phyloP scores from a whole-genome alignment of 2,797 vertebrate species.

The Tragelaphus oryx region DNA sequence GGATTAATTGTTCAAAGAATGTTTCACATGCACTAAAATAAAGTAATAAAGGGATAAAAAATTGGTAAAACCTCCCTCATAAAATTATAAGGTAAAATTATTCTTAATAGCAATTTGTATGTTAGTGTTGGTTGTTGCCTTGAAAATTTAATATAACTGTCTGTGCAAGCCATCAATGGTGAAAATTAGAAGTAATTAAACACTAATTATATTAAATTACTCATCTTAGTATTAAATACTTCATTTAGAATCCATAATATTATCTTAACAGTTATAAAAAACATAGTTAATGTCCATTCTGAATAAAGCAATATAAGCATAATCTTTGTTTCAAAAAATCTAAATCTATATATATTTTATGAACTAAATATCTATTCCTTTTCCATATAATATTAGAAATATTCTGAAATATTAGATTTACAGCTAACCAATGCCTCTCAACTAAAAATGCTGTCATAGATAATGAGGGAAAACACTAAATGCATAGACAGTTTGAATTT shows the following conservation, averaged over 20 bases:
- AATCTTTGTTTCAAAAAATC: not conserved
- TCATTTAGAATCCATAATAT: constrained; percentile 28
- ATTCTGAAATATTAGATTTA: not conserved
- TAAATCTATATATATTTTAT: not conserved
- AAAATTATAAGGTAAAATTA: not conserved
- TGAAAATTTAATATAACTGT: not conserved
- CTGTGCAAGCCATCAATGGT: not conserved
- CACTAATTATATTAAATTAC: constrained; percentile 17
- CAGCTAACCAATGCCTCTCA: not conserved
- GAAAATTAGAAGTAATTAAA: constrained; percentile 33
- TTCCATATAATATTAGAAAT: not conserved
- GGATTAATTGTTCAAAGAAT: not conserved
- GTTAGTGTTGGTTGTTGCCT: not conserved
- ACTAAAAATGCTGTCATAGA: not conserved
- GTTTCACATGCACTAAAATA: not conserved
- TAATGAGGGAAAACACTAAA: not conserved
- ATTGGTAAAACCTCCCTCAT: not conserved
- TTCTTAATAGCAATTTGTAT: not conserved
- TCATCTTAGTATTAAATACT: not conserved
- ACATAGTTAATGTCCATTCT: not conserved
- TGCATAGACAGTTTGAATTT: not conserved
- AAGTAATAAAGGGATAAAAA: not conserved
- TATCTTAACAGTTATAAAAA: constrained; percentile 3
- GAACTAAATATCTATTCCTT: not conserved
- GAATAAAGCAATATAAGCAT: not conserved